Percentiles rank a stretch among this genome's conserved stretches.
phyloP scores from a whole-genome alignment of 2,113 vertebrate species.

The Pao palembangensis region DNA sequence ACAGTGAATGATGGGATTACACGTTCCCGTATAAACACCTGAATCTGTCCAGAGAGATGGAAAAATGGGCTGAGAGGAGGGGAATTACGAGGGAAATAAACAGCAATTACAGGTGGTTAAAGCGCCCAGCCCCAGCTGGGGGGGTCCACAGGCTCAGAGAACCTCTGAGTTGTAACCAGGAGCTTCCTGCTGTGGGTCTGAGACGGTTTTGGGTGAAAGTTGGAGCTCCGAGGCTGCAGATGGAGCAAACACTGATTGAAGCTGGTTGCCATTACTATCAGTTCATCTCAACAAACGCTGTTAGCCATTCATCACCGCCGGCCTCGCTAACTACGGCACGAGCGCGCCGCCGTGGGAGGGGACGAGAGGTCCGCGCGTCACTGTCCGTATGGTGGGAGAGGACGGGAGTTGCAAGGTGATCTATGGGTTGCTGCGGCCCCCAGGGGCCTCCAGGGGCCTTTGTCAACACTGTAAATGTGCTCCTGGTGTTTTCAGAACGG shows the following conservation, averaged over 20 bases:
- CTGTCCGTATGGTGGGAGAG: slow-evolving; percentile 52
- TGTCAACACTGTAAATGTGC: slow-evolving; percentile 57
- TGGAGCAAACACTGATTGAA: background rate
- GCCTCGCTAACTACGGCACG: slow-evolving; percentile 47
- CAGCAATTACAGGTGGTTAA: no score
- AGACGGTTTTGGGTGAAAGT: no score
- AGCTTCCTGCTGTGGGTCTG: no score
- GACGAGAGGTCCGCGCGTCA: slow-evolving; percentile 52
- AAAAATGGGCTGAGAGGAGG: no score
- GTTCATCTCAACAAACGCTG: slow-evolving; percentile 66
- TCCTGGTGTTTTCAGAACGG: slow-evolving; percentile 49
- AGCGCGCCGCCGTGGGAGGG: slow-evolving; percentile 35
- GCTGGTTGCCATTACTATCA: slow-evolving; percentile 62
- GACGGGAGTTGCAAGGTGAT: slow-evolving; percentile 37
- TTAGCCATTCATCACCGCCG: slow-evolving; percentile 55
- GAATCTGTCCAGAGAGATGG: no score
- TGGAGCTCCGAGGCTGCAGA: background rate
- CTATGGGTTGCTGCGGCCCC: slow-evolving; percentile 33
- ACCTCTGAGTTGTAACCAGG: no score
- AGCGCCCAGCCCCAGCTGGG: no score
- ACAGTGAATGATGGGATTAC: no score
- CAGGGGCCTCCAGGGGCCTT: slow-evolving; percentile 31
- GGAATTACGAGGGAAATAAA: no score
- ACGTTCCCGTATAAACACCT: no score
- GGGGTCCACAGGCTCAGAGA: no score